A percentile compares a stretch with the other conserved stretches of the same genome.
Evolutionary conservation across 2,888 invertebrate species (phyloP).

Genomic region (Steromphala cineraria): DNA sequence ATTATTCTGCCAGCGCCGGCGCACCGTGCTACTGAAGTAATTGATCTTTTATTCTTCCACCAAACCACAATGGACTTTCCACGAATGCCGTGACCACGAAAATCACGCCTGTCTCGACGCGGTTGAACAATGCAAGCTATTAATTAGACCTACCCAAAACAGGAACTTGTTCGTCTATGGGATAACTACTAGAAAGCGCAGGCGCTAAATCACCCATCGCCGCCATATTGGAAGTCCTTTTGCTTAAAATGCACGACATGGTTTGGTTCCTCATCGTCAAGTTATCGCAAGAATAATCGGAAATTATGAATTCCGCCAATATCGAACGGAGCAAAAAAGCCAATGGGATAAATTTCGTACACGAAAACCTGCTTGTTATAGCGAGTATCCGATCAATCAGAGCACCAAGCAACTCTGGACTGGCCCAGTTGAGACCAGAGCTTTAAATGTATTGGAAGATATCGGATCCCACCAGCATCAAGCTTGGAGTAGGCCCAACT

Average conservation of each 20-base stretch:
- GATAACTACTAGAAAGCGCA: not conserved
- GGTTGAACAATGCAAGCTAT: not conserved
- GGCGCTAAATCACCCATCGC: not conserved
- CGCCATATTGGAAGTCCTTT: not conserved
- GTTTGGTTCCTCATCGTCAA: not conserved
- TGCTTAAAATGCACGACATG: not conserved
- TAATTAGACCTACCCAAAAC: not conserved
- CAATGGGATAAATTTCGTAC: not conserved
- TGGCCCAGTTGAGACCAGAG: too few species aligned
- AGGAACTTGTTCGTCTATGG: not conserved
- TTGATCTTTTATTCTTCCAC: not conserved
- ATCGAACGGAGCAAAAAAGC: not conserved
- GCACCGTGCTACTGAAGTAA: not conserved
- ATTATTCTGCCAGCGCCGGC: not conserved
- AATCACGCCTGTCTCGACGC: not conserved
- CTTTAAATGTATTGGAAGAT: too few species aligned
- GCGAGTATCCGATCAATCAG: too few species aligned
- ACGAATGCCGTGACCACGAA: not conserved
- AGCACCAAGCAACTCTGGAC: too few species aligned
- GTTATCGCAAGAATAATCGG: not conserved
- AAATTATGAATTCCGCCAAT: not conserved
- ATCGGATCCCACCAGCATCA: too few species aligned
- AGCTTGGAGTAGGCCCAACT: too few species aligned
- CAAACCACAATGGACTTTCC: not conserved
- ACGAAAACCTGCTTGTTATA: too few species aligned